These are phyloP conservation scores for Puntigrus tetrazona DNA, from an alignment of 2,113 vertebrate species.

Conservation along the genomic window DNA sequence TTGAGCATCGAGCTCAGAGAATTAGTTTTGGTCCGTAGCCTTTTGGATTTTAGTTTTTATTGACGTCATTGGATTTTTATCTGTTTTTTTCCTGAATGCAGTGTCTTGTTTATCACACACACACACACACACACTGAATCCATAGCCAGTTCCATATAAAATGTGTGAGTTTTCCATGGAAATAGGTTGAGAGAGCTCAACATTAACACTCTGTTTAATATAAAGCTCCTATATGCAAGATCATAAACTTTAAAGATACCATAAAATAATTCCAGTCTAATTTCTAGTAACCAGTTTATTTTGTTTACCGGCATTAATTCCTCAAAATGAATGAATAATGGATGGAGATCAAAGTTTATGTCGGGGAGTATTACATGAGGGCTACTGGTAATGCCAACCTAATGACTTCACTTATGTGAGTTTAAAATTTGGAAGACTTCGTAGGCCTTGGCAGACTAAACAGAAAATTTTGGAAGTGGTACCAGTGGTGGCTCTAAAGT, in stretches of 20 bases:
- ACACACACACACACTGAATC: neutral
- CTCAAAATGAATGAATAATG: neutral
- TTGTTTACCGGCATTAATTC: neutral
- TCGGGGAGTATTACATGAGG: neutral
- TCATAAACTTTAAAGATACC: neutral
- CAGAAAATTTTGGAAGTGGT: neutral
- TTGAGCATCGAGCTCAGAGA: conserved; percentile 38
- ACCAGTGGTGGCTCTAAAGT: conserved; percentile 20
- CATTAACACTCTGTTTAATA: conserved; percentile 15
- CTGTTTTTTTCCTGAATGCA: neutral
- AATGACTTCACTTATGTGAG: neutral
- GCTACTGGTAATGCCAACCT: neutral
- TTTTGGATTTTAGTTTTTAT: conserved; percentile 6
- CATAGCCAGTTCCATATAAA: neutral
- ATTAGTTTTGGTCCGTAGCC: conserved; percentile 11
- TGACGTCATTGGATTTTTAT: conserved; percentile 31
- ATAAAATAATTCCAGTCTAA: neutral
- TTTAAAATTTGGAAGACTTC: conserved; percentile 7
- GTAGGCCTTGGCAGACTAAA: conserved; percentile 2
- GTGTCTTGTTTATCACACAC: neutral
- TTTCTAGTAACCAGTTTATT: neutral
- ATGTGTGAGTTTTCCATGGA: conserved; percentile 25
- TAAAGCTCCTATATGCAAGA: neutral
- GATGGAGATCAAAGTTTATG: neutral
- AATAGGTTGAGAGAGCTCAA: neutral